A percentile compares a stretch with the other conserved stretches of the same genome.
These are phyloP conservation scores for Coluber constrictor DNA, from an alignment of 2,797 vertebrate species.

Conservation along the genomic window DNA sequence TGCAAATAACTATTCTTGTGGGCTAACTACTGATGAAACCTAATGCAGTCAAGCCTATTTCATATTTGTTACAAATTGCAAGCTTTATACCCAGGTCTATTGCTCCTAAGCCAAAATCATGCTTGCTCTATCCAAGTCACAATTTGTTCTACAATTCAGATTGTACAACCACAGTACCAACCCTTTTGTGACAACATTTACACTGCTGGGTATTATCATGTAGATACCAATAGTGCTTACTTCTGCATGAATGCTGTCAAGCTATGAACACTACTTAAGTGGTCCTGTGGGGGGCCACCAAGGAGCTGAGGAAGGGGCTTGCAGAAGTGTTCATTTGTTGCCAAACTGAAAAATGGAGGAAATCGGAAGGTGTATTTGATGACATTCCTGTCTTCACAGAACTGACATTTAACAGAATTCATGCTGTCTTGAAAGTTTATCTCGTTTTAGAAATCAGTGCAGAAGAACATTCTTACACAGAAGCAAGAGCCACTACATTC, in stretches of 20 bases:
- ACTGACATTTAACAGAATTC: not conserved
- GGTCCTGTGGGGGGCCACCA: not conserved
- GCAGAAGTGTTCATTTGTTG: not conserved
- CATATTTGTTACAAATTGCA: not conserved
- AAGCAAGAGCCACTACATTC: not conserved
- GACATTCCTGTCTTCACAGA: not conserved
- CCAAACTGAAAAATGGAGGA: not conserved
- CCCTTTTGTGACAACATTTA: not conserved
- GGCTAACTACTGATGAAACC: not conserved
- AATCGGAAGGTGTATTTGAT: not conserved
- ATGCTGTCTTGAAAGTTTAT: not conserved
- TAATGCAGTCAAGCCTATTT: not conserved
- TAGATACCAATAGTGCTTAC: not conserved
- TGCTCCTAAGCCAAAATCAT: not conserved
- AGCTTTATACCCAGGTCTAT: not conserved
- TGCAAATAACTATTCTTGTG: not conserved
- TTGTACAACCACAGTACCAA: not conserved
- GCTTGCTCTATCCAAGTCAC: not conserved
- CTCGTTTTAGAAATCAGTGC: not conserved
- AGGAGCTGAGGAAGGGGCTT: not conserved
- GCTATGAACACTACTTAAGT: not conserved
- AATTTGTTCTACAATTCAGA: not conserved
- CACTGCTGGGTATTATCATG: not conserved
- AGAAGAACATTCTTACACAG: not conserved
- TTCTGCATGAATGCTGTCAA: not conserved